Evolutionary conservation across 2,888 invertebrate genomes (phyloP).

Genomic region (Allygus modestus): DNA sequence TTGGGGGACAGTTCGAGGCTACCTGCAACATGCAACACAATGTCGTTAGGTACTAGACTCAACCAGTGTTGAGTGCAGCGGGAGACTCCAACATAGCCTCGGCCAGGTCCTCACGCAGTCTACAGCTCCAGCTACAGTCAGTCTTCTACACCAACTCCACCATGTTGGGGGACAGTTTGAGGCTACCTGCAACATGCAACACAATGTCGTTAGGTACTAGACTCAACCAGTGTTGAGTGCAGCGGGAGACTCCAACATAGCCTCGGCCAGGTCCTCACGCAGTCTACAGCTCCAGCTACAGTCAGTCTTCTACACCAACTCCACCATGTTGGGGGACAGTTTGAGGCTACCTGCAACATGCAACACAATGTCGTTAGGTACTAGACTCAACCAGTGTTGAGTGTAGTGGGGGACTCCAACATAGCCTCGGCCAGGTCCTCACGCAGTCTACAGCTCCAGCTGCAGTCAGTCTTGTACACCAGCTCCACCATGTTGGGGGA

Average conservation of each 20-base stretch:
- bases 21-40: constrained; percentile 79
- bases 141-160: constrained; percentile 81
- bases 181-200: constrained; percentile 87
- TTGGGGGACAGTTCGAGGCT: constrained; percentile 95
- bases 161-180: constrained; percentile 92
- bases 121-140: constrained; percentile 76
- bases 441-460: constrained; percentile 76
- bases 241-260: constrained; percentile 79
- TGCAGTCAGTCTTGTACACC: constrained; percentile 71
- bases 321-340: constrained; percentile 90
- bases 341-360: constrained; percentile 94
- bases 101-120: constrained; percentile 68
- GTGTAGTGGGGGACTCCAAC: constrained; percentile 82
- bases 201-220: too few relatives aligned
- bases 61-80: constrained; percentile 77
- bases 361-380: not conserved
- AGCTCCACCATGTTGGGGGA: constrained; percentile 90
- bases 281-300: constrained; percentile 76
- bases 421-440: constrained; percentile 64
- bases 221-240: constrained; percentile 73
- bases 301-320: constrained; percentile 77
- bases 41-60: too few relatives aligned
- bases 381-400: constrained; percentile 57
- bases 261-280: constrained; percentile 66
- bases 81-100: constrained; percentile 76